Percentiles rank a stretch among this genome's conserved stretches.
Evolutionary conservation across 2,888 invertebrate species (phyloP).

Genomic region (Mimachlamys varia): DNA sequence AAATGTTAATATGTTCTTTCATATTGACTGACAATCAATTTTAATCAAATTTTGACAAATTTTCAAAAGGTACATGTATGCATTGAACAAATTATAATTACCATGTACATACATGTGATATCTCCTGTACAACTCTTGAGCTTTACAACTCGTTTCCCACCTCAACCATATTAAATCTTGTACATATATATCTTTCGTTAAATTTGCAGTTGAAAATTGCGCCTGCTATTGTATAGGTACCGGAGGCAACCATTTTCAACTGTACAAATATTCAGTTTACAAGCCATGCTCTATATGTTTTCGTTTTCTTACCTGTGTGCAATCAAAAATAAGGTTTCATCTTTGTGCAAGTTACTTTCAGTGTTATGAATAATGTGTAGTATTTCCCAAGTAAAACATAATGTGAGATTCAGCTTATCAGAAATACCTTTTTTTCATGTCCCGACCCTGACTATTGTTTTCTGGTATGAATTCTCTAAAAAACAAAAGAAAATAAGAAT

Average conservation of each 20-base stretch:
- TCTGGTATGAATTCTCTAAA: slow-evolving; percentile 33
- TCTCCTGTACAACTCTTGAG: neutral
- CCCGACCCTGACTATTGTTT: slow-evolving; percentile 36
- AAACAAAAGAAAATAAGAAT: slow-evolving; percentile 31
- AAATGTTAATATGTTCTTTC: neutral
- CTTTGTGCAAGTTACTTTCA: slow-evolving; percentile 31
- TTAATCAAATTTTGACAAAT: neutral
- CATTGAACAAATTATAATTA: neutral
- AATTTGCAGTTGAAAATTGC: neutral
- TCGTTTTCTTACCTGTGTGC: slow-evolving; percentile 7
- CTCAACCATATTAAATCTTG: neutral
- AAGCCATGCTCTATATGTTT: neutral
- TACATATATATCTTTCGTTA: neutral
- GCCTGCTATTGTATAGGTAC: neutral
- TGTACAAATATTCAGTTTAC: neutral
- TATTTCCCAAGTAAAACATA: slow-evolving; percentile 30
- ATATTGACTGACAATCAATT: neutral
- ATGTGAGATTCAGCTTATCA: slow-evolving; percentile 18
- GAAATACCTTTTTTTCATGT: slow-evolving; percentile 29
- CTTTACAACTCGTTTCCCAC: neutral
- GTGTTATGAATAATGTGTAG: neutral
- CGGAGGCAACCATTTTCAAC: neutral
- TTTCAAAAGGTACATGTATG: slow-evolving; percentile 2
- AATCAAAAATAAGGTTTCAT: neutral
- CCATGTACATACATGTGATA: slow-evolving; percentile 34